These are phyloP conservation scores for Lagothrix lagotricha DNA, from an alignment of 2,797 vertebrate genomes.

Conservation along the genomic window DNA sequence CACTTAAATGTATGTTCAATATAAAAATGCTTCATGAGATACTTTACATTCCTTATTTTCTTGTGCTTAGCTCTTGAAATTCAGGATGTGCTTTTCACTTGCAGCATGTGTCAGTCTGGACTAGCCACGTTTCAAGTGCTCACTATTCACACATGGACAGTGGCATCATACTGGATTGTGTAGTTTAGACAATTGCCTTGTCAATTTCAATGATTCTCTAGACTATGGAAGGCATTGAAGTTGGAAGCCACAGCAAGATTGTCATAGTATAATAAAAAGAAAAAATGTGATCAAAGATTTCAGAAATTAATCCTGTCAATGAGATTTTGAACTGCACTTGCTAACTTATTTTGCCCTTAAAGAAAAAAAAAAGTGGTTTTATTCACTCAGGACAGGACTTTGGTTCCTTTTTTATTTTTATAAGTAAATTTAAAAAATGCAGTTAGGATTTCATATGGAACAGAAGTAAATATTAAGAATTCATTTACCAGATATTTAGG, in stretches of 20 bases:
- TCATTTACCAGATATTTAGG: slow-evolving; percentile 42
- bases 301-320: slow-evolving; percentile 23
- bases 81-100: neutral
- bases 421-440: neutral
- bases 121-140: neutral
- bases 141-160: neutral
- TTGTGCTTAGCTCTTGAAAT: neutral
- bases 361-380: neutral
- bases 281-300: slow-evolving; percentile 57
- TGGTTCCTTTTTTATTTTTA: neutral
- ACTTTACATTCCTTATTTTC: neutral
- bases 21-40: neutral
- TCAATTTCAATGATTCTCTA: neutral
- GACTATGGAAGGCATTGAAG: neutral
- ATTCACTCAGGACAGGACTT: neutral
- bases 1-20: neutral
- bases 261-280: neutral
- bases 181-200: neutral
- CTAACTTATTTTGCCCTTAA: slow-evolving; percentile 34
- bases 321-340: slow-evolving; percentile 11
- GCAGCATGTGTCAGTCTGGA: neutral
- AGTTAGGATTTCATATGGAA: slow-evolving; percentile 34
- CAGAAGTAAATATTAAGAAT: slow-evolving; percentile 55
- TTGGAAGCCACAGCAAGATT: slow-evolving; percentile 21
- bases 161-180: neutral